Percentiles rank a stretch among this genome's conserved stretches.
These are phyloP conservation scores for Botrylloides violaceus DNA, from an alignment of 23 tunicate species.

Conservation along the genomic window DNA sequence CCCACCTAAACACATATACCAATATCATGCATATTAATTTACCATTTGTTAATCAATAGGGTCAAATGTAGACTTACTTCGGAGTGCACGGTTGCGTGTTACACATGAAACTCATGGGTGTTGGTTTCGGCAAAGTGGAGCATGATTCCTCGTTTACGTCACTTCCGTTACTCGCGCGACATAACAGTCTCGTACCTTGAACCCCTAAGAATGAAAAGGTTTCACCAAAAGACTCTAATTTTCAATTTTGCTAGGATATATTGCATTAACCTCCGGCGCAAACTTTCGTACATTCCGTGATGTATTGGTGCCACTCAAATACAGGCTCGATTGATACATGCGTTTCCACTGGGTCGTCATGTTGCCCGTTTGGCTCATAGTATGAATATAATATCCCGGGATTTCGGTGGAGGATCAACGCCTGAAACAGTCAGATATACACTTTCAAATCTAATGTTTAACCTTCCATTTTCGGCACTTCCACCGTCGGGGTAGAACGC, in stretches of 20 bases:
- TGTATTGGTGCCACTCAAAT: slow-evolving; percentile 34
- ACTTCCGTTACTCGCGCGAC: neutral
- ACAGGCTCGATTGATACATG: neutral
- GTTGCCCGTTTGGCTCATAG: slow-evolving; percentile 24
- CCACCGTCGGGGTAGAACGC: no score
- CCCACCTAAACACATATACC: slow-evolving; percentile 40
- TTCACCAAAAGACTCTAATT: neutral
- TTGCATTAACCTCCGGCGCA: slow-evolving; percentile 87
- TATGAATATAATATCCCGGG: slow-evolving; percentile 76
- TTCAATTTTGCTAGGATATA: neutral
- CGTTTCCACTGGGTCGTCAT: neutral
- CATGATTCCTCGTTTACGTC: neutral
- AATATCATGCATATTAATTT: neutral
- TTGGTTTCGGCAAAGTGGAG: slow-evolving; percentile 9
- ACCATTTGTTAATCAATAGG: neutral
- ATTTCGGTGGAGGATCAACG: slow-evolving; percentile 48
- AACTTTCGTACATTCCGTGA: slow-evolving; percentile 45
- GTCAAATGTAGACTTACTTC: slow-evolving; percentile 28
- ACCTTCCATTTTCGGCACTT: no score
- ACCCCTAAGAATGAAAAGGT: neutral
- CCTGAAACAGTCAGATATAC: slow-evolving; percentile 26
- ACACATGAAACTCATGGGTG: slow-evolving; percentile 22
- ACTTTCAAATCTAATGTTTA: no score
- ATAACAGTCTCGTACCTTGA: neutral
- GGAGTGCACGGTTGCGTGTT: slow-evolving; percentile 62